Conservation (phyloP, 2,113 vertebrate genomes). For the Macroglossus sobrinus region DNA sequence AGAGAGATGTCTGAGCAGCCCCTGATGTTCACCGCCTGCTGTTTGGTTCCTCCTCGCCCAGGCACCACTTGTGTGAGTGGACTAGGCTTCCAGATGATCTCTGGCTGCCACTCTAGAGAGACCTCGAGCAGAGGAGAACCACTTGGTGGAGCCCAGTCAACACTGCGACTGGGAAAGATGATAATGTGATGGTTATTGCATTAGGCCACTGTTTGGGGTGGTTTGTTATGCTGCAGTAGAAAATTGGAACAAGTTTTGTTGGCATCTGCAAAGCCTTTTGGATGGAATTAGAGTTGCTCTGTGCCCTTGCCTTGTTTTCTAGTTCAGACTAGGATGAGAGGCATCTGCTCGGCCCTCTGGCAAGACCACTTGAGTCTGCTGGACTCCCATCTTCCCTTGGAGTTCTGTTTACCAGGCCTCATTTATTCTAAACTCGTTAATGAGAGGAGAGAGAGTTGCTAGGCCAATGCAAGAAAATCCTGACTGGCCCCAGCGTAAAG, state of each 20-base stretch:
- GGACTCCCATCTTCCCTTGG: neutral
- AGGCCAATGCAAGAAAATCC: neutral
- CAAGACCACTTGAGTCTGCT: neutral
- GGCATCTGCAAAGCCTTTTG: neutral
- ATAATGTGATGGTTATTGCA: neutral
- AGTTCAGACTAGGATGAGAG: neutral
- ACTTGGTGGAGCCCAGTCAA: neutral
- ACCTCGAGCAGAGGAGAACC: accelerated
- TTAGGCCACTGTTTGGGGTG: neutral
- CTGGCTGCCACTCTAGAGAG: neutral
- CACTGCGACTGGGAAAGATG: accelerated
- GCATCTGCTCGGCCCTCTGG: neutral
- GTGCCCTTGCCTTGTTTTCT: neutral
- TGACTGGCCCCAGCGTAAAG: neutral
- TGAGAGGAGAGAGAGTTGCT: neutral
- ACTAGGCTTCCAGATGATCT: neutral
- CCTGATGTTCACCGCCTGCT: neutral
- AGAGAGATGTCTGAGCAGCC: neutral
- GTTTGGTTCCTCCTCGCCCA: neutral
- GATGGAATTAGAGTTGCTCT: neutral
- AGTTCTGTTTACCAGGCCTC: neutral
- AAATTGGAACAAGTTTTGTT: neutral
- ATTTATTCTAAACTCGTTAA: neutral
- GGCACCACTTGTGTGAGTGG: neutral
- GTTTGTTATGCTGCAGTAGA: neutral